Evolutionary conservation across 2,888 invertebrate genomes (phyloP).

Genomic region (Drosophila quinaria): DNA sequence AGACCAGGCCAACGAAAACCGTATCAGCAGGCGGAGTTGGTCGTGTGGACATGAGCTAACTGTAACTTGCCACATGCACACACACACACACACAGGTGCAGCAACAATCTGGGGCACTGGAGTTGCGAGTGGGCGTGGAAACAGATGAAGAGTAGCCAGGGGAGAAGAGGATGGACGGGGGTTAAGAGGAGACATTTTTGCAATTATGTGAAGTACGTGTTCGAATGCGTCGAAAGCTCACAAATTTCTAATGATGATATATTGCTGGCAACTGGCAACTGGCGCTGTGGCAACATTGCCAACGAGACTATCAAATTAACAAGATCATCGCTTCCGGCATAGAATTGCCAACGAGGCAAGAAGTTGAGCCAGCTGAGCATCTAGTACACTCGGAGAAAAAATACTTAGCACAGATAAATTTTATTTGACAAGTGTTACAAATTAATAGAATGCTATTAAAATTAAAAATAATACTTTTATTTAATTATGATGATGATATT

Average conservation of each 20-base stretch:
- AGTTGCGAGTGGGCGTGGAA: conserved; percentile 62
- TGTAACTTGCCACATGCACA: conserved; percentile 59
- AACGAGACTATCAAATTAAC: conserved; percentile 80
- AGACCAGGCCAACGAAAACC: conserved; percentile 30
- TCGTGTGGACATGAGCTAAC: conserved; percentile 75
- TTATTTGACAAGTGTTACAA: background rate
- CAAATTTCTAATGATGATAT: conserved; percentile 83
- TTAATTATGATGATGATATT: too few species aligned
- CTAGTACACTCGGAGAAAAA: background rate
- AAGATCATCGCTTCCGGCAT: conserved; percentile 81
- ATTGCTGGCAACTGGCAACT: conserved; percentile 49
- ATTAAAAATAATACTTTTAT: too few species aligned
- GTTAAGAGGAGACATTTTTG: conserved; percentile 14
- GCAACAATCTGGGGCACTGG: conserved; percentile 67
- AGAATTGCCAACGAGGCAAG: conserved; percentile 33
- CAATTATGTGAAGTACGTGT: conserved; percentile 76
- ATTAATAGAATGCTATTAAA: too few species aligned
- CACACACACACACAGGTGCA: conserved; percentile 56
- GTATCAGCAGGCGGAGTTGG: conserved; percentile 31
- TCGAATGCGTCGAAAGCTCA: conserved; percentile 78
- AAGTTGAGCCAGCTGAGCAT: conserved; percentile 4
- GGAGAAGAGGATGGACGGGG: background rate
- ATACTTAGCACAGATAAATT: background rate
- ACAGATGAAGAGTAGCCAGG: background rate
- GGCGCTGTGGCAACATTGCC: conserved; percentile 51